Percentiles rank a stretch among this genome's conserved stretches.
These are phyloP conservation scores for Meiosimyza decipiens DNA, from an alignment of 2,888 invertebrate species.

Conservation along the genomic window DNA sequence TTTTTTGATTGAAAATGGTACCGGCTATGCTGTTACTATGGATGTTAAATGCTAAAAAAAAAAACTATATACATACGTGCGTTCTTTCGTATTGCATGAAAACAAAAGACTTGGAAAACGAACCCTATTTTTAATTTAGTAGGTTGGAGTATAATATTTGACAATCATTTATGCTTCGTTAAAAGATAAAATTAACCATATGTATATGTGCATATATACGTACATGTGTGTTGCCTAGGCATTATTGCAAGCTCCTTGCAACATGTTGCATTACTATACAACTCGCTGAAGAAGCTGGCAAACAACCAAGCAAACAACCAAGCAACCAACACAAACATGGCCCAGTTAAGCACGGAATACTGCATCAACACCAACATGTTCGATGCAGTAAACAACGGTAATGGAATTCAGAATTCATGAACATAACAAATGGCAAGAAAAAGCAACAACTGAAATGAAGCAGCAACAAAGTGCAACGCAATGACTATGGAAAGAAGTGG, in stretches of 20 bases:
- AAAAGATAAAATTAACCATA: too few relatives aligned
- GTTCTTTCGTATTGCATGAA: conserved; percentile 4
- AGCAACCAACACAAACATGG: conserved; percentile 2
- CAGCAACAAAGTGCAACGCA: conserved; percentile 41
- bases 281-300: not conserved
- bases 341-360: conserved; percentile 13
- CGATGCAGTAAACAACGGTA: conserved; percentile 35
- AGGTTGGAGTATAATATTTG: too few relatives aligned
- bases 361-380: conserved; percentile 46
- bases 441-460: conserved; percentile 45
- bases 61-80: too few relatives aligned
- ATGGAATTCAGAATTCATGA: conserved; percentile 15
- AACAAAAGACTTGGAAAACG: conserved; percentile 56
- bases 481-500: conserved; percentile 34
- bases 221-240: too few relatives aligned
- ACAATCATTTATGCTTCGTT: too few relatives aligned
- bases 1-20: too few relatives aligned
- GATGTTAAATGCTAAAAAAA: too few relatives aligned
- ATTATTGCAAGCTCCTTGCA: conserved; percentile 32
- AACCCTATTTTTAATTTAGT: conserved; percentile 29
- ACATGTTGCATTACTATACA: conserved; percentile 41
- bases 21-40: too few relatives aligned
- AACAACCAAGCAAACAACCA: conserved; percentile 1
- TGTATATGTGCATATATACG: too few relatives aligned
- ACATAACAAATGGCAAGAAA: conserved; percentile 40